Percentiles rank a stretch among this genome's conserved stretches.
These are phyloP conservation scores for Cephus spinipes DNA, from an alignment of 2,888 invertebrate genomes.

Conservation along the genomic window DNA sequence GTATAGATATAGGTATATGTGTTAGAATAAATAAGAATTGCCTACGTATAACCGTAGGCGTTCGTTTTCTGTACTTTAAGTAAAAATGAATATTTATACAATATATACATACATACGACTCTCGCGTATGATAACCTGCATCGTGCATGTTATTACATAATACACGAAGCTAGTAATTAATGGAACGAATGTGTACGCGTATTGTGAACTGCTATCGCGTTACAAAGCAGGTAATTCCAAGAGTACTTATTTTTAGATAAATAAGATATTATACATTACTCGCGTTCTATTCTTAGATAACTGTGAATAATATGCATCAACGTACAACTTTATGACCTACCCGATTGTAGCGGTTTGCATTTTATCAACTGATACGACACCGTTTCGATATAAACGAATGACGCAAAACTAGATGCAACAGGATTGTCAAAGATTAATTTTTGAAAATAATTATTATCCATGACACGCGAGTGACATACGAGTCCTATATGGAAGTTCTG, in stretches of 20 bases:
- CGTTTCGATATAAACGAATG: background rate
- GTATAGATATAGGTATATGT: background rate
- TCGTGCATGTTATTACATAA: background rate
- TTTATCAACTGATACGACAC: background rate
- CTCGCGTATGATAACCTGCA: background rate
- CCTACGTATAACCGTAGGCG: background rate
- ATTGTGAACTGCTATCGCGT: background rate
- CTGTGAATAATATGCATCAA: background rate
- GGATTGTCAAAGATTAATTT: background rate
- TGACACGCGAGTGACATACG: background rate
- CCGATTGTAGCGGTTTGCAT: background rate
- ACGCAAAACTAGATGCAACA: background rate
- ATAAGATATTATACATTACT: background rate
- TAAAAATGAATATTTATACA: background rate
- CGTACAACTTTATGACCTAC: background rate
- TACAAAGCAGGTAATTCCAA: background rate
- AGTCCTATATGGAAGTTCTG: background rate
- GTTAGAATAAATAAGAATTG: background rate
- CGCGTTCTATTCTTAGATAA: background rate
- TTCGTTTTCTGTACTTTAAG: background rate
- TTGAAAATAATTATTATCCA: background rate
- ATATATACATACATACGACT: background rate
- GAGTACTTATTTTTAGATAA: background rate
- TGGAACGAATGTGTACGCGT: background rate
- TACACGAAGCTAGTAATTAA: background rate